Evolutionary conservation across 2,888 invertebrate species (phyloP), one percentile per base, ranked within the genome.

Genomic region (Schizotus pectinicornis): DNA sequence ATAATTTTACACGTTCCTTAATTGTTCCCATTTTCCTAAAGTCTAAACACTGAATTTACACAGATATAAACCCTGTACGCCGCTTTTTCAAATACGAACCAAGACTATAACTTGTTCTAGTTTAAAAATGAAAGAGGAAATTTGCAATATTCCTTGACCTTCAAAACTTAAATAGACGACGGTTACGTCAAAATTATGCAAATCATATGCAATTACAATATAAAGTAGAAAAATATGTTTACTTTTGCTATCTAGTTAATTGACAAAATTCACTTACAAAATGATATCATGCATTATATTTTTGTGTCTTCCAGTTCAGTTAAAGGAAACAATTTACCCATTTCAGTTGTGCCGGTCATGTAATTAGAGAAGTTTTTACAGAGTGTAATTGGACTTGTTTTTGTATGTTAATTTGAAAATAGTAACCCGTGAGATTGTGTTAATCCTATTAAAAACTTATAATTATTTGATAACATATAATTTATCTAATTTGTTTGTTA

Each of bases 201-300:
- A 52, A 52, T 52, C 42, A 43, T 22, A 43, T 52, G 51, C 36
- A 52, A 51, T 51, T 52, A 43, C 43, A 52, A 52, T 35, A 38
- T 34, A 43, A 52, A 43, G 30, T 50, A 33, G 50, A 50, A 52
- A 52, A 43, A 52, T 52, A 43, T 52, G 43, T 52, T 52, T 34
- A 35, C 43, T 42, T 51, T 42, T 52, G 13, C 13, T 42, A 35
- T 42, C 22, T 31, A n/a, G 7, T 34, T 36, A 22, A 51, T 51
- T 35, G 13, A 52, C 43, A 9, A 30, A 52, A 52, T 22, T 33
- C 12, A 1, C n/a, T 47, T 1, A 33, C 33, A 41, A 41, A 41
- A 41, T 41, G 41, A 41, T 41, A 41, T 41, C 41, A 41, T 41
- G n/a, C n/a, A 30, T 14, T 41, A 22, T 41, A 41, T 41, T 41